A percentile compares a stretch with the other conserved stretches of the same genome.
Evolutionary conservation across 2,797 vertebrate genomes (phyloP).

Genomic region (Silurus lanzhouensis): DNA sequence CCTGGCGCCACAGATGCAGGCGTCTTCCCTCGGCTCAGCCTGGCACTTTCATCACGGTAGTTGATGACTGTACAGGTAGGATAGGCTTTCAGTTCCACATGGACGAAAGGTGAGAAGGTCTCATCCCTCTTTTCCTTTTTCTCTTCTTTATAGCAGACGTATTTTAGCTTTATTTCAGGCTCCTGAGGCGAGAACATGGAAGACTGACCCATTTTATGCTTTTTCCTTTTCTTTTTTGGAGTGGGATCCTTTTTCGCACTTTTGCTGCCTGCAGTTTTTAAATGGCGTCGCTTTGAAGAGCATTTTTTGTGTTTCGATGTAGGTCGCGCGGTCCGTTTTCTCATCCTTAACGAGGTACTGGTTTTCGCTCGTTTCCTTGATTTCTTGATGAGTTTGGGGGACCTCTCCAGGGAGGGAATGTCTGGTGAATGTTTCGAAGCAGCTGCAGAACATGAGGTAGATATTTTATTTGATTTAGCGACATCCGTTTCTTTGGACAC

Average conservation of each 20-base stretch:
- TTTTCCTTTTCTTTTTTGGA: constrained; percentile 67
- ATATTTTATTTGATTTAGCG: constrained; percentile 59
- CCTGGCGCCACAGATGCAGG: constrained; percentile 60
- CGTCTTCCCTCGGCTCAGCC: constrained; percentile 62
- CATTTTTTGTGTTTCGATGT: constrained; percentile 62
- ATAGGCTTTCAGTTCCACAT: constrained; percentile 56
- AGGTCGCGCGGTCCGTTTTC: constrained; percentile 32
- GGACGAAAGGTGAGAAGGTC: constrained; percentile 73
- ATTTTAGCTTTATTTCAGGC: constrained; percentile 78
- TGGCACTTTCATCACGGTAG: constrained; percentile 66
- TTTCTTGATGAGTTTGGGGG: constrained; percentile 37
- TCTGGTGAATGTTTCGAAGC: constrained; percentile 54
- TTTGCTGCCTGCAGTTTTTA: constrained; percentile 42
- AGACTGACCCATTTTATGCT: constrained; percentile 37
- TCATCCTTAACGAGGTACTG: constrained; percentile 21
- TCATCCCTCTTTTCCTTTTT: constrained; percentile 65
- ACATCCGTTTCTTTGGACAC: constrained; percentile 54
- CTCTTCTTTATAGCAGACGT: constrained; percentile 73
- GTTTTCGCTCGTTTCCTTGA: constrained; percentile 49
- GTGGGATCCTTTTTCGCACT: constrained; percentile 45
- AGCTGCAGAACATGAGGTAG: constrained; percentile 71
- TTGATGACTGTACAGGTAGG: constrained; percentile 71
- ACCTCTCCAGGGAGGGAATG: constrained; percentile 52
- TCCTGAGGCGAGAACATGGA: constrained; percentile 74
- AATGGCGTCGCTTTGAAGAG: constrained; percentile 50